Evolutionary conservation across 1,140 invertebrate genomes (phyloP).

Genomic region (Nilaparvata lugens): DNA sequence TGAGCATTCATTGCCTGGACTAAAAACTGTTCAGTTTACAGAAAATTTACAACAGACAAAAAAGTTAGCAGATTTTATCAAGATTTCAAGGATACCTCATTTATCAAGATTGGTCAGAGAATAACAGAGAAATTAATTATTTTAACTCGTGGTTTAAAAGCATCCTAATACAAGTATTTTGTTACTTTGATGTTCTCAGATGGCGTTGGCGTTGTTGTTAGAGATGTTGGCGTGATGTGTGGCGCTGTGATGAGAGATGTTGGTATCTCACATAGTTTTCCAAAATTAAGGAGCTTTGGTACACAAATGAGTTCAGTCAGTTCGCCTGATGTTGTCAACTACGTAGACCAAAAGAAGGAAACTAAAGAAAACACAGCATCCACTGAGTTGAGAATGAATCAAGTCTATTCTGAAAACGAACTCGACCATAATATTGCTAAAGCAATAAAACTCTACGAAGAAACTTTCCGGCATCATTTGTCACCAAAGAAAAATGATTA

Average conservation of each 20-base stretch:
- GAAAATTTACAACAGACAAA: too few species aligned
- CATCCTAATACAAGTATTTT: too few species aligned
- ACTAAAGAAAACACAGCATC: conserved; percentile 6
- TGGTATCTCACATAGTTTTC: conserved; percentile 35
- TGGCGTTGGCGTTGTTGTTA: background rate
- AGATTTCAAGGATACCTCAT: too few species aligned
- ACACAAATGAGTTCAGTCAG: conserved; percentile 7
- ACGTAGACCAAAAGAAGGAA: conserved; percentile 1
- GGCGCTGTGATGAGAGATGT: conserved; percentile 53
- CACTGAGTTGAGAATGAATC: conserved; percentile 13
- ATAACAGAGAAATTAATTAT: too few species aligned
- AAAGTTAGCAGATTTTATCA: too few species aligned
- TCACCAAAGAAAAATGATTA: conserved; percentile 3
- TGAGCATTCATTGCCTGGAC: too few species aligned
- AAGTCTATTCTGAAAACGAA: conserved; percentile 13
- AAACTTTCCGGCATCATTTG: conserved; percentile 3
- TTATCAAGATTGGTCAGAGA: too few species aligned
- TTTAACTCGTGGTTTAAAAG: too few species aligned
- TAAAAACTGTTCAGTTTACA: too few species aligned
- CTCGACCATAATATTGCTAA: conserved; percentile 17
- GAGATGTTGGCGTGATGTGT: conserved; percentile 60
- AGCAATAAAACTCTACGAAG: conserved; percentile 20
- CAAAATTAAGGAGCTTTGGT: conserved; percentile 7
- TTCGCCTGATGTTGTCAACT: background rate
- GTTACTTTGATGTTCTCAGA: too few species aligned